Base-by-base conservation (phyloP, 2,888 invertebrate species). In the Conomelus anceps region DNA sequence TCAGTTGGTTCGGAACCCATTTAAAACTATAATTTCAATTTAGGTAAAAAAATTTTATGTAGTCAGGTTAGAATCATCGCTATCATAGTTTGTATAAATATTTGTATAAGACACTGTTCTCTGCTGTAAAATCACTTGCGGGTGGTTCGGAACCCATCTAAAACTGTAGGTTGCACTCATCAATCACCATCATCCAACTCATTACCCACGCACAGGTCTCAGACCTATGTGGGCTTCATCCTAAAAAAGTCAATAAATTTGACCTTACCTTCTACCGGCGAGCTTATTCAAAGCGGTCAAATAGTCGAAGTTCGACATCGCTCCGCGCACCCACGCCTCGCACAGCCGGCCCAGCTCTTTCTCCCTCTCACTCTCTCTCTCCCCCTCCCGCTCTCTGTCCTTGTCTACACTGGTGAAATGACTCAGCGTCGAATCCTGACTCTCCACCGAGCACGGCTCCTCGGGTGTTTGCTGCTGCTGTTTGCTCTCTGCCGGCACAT, bases 221-320 rank as follows among this genome's bases (percentile, higher is more conserved):
- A n/a, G n/a, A n/a, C n/a, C n/a, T n/a, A n/a, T n/a, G n/a, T n/a
- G n/a, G n/a, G n/a, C n/a, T n/a, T n/a, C n/a, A n/a, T n/a, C n/a
- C n/a, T n/a, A 87, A 34, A 22, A 34, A 34, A 34, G 22, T n/a
- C n/a, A n/a, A n/a, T n/a, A 17, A 41, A 63, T 63, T 63, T 63
- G n/a, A 26, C 26, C 63, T 88, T 88, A 88, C 90, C 91, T 92
- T 87, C 92, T 88, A 0, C 98, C 98, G 29, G 97, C 96, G 88
- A 97, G 94, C 92, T 95, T 95, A 93, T 99, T 99, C 87, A 99
- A 94, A 89, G 97, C 96, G 91, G 98, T 96, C 89, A 99, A 94
- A 93, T 99, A 99, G 92, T 98, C 98, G 93, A 98, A 96, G 93
- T 99, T 99, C 0, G 97, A 97, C 89, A 99, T 95, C 92, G 96